These are phyloP conservation scores for Hippocampus guttulatus DNA, from an alignment of 2,113 vertebrate genomes.

Conservation along the genomic window DNA sequence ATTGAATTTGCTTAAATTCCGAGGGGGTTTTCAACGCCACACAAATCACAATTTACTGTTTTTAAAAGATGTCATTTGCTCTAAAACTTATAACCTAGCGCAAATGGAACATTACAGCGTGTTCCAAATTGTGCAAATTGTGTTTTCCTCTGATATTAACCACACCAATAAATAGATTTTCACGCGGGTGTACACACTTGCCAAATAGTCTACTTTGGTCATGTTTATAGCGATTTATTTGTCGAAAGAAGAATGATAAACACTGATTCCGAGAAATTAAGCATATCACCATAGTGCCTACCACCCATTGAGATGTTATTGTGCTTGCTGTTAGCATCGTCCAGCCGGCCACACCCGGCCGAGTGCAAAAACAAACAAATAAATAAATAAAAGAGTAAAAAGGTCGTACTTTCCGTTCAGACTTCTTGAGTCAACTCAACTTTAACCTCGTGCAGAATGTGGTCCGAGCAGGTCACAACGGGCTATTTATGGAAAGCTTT, in stretches of 20 bases:
- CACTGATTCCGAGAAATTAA: not conserved
- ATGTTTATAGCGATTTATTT: not conserved
- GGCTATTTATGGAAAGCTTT: conserved; percentile 58
- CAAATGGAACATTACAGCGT: too few species aligned
- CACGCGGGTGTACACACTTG: too few species aligned
- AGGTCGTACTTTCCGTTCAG: conserved; percentile 13
- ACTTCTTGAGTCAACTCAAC: conserved; percentile 62
- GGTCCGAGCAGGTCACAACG: conserved; percentile 31
- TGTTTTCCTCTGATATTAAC: too few species aligned
- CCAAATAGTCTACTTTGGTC: too few species aligned
- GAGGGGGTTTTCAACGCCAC: too few species aligned
- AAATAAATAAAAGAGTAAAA: conserved; percentile 3
- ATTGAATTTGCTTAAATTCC: too few species aligned
- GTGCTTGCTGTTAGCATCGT: not conserved
- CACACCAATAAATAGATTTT: too few species aligned
- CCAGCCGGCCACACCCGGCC: not conserved
- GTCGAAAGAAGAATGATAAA: not conserved
- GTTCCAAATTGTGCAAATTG: too few species aligned
- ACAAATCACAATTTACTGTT: too few species aligned
- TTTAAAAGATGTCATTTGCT: too few species aligned
- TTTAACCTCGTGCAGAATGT: conserved; percentile 65
- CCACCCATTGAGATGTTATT: not conserved
- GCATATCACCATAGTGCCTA: conserved; percentile 15
- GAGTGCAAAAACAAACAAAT: conserved; percentile 14
- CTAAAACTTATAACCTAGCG: too few species aligned